These are phyloP conservation scores for Tanypteryx hageni DNA, from an alignment of 2,888 invertebrate species.

Conservation along the genomic window DNA sequence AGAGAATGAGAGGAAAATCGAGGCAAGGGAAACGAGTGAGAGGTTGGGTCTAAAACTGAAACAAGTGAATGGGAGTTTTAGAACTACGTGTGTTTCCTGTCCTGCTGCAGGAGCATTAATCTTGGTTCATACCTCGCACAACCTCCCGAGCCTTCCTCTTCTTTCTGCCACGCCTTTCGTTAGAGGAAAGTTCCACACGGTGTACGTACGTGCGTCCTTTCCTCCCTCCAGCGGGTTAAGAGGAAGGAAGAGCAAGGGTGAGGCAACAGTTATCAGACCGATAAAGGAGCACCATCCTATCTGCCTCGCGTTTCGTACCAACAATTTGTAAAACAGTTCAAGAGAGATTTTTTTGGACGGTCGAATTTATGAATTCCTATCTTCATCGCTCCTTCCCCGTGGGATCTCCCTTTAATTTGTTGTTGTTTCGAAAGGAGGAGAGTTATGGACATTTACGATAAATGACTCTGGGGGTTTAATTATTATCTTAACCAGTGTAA, in stretches of 20 bases:
- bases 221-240: not conserved
- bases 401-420: no score
- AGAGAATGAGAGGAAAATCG: not conserved
- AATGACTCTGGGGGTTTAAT: no score
- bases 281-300: not conserved
- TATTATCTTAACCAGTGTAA: no score
- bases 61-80: constrained; percentile 28
- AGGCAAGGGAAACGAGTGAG: not conserved
- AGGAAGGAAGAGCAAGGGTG: not conserved
- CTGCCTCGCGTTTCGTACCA: constrained; percentile 24
- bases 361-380: not conserved
- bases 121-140: constrained; percentile 24
- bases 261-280: not conserved
- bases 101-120: constrained; percentile 3
- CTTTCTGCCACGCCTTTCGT: constrained; percentile 5
- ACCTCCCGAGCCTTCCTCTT: not conserved
- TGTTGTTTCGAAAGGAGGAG: no score
- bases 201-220: not conserved
- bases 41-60: constrained; percentile 8
- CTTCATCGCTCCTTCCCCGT: not conserved
- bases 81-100: constrained; percentile 25
- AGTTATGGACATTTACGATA: no score
- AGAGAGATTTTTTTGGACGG: not conserved
- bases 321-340: constrained; percentile 45
- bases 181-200: not conserved